Base-by-base conservation (phyloP, 2,888 invertebrate genomes). In the Sturmia bella region DNA sequence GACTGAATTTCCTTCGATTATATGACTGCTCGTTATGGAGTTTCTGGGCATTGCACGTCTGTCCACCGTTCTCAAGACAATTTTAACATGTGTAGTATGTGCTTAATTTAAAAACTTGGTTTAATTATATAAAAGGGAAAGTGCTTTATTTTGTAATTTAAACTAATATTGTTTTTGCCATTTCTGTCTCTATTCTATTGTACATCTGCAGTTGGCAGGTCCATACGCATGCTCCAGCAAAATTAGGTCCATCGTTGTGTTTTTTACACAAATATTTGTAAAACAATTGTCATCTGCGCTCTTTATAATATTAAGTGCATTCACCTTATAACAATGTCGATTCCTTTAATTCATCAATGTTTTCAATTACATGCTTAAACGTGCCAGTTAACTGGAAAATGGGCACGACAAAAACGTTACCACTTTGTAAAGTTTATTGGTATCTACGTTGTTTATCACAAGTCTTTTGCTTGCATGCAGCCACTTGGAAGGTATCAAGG, bases 231-330 rank as follows among this genome's bases (percentile, higher is more conserved):
- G 81, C 68, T 61, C 73, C 50, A 52, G 21, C 32, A 39, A 17
- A 79, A 79, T 48, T 73, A 61, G 73, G 73, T 59, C 59, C 76
- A 73, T 68, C 50, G 68, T 50, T 72, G 81, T 43, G 68, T 56
- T 61, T 48, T 45, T 41, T 1, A 59, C 57, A 43, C 15, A 13
- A 52, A 68, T 27, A 61, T 3, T 19, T 54, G 15, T 32, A 27
- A 63, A 61, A 39, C 27, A 39, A 7, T 61, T 52, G 13, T 24
- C 24, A 13, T 7, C 52, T n/a, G 6, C 7, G 19, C 56, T 32
- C 0, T 57, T n/a, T 3, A n/a, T 27, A 37, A 7, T 6, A 21
- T 27, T 15, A 43, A 45, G 75, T 75, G 11, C 59, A 52, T 27
- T 75, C 19, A 57, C 57, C 66, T 57, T 19, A 19, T 48, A 37